Evolutionary conservation across 2,113 vertebrate species (phyloP), one percentile per base, ranked within the genome.

Genomic region (Dasyornis broadbenti): DNA sequence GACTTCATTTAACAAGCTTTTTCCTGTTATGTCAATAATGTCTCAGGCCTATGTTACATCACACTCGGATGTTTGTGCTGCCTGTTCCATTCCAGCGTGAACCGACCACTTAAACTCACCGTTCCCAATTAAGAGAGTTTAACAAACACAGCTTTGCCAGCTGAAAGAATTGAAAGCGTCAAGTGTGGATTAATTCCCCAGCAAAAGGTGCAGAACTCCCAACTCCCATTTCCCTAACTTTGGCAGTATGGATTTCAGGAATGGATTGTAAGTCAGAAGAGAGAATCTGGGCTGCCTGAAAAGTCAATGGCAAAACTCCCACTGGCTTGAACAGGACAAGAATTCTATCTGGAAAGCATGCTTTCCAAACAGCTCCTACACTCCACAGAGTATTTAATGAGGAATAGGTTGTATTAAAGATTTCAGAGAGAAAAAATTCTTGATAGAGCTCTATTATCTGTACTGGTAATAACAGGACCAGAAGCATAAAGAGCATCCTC

Each of bases 1-100:
- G 92, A 78, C 61, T 93, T 47, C 60, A 69, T 60, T 84, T 95
- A 94, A 72, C 71, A 83, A 95, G 78, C 65, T 93, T 52, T 61
- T 87, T 91, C 54, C 57, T 13, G 14, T 79, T 79, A 18, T 40
- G 69, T 79, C 94, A 90, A 70, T 92, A 95, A 80, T 2, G 12
- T 47, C 42, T 59, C 16, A 28, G 82, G 79, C 50, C 75, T 35
- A 15, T 20, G 63, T 73, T 84, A 44, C 45, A 35, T 22, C 75
- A 69, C 61, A 19, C 31, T 47, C 24, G 7, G 52, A 39, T 75
- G 86, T 81, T 86, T 89, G 91, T 31, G 49, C 33, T 59, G 11
- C n/a, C 71, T 47, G 26, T 37, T 89, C 82, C 76, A 16, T 47
- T 92, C 77, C 82, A 86, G 69, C 63, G 28, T 6, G 42, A 86